Evolutionary conservation across 1,140 invertebrate genomes (phyloP).

Genomic region (Acyrthosiphon pisum): DNA sequence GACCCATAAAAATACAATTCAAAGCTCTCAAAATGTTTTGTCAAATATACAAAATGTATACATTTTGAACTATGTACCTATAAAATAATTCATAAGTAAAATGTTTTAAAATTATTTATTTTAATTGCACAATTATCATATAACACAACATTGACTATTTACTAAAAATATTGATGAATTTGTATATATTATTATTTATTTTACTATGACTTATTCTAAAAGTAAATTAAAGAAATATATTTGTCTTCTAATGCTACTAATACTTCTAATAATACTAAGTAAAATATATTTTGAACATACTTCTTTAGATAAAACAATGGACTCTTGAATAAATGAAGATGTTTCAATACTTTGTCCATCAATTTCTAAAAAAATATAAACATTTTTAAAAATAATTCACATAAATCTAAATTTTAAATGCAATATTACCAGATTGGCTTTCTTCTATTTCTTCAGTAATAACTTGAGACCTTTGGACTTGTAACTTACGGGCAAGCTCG

Average conservation of each 20-base stretch:
- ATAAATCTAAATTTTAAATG: not conserved
- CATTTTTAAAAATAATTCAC: not conserved
- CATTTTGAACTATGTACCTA: not conserved
- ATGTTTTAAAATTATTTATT: not conserved
- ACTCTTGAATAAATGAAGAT: conserved; percentile 54
- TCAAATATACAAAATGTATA: not conserved
- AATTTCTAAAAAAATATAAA: conserved; percentile 32
- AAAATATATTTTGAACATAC: conserved; percentile 15
- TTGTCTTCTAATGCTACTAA: not conserved
- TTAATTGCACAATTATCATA: not conserved
- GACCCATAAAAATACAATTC: not conserved
- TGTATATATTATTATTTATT: not conserved
- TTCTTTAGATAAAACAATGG: conserved; percentile 52
- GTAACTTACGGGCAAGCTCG: conserved; percentile 77
- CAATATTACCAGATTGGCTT: conserved; percentile 56
- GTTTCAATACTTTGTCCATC: conserved; percentile 53
- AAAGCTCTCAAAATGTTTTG: not conserved
- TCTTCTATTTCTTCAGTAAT: conserved; percentile 76
- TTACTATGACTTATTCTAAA: not conserved
- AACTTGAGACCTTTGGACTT: conserved; percentile 71
- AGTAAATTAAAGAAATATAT: not conserved
- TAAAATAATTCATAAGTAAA: not conserved
- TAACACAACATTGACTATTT: not conserved
- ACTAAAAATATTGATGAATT: not conserved
- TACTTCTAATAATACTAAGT: not conserved